phyloP scores from a whole-genome alignment of 2,113 vertebrate genomes.

The Macrotus californicus region DNA sequence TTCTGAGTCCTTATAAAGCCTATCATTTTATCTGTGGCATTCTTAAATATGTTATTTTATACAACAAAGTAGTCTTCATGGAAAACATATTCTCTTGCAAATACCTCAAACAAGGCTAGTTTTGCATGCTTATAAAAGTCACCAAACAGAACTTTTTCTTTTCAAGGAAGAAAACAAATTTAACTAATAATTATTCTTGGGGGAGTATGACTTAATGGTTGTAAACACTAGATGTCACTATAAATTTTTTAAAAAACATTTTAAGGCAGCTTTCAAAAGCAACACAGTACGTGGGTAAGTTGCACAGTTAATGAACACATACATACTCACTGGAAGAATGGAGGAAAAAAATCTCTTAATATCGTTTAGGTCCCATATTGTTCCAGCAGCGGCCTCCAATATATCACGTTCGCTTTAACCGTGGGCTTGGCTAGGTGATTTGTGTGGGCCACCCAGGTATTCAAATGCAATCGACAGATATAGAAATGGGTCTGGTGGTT shows the following conservation, averaged over 20 bases:
- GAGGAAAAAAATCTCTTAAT: neutral
- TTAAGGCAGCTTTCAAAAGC: conserved; percentile 26
- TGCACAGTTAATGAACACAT: neutral
- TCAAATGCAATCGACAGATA: neutral
- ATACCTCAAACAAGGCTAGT: neutral
- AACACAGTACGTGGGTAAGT: neutral
- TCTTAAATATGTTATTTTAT: neutral
- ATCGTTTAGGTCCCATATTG: neutral
- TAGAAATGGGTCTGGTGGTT: neutral
- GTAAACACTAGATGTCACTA: neutral
- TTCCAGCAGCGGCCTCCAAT: neutral
- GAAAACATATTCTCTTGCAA: neutral
- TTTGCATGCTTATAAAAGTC: conserved; percentile 5
- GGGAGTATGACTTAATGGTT: neutral
- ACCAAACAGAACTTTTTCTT: neutral
- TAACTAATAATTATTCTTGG: conserved; percentile 33
- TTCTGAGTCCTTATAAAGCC: neutral
- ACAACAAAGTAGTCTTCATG: neutral
- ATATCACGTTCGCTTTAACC: neutral
- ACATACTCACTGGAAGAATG: neutral
- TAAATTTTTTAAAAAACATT: neutral
- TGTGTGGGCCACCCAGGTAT: neutral
- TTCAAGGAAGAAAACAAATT: conserved; percentile 10
- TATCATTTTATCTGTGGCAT: neutral
- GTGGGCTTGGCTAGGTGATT: neutral